These are phyloP conservation scores for Drosophila sp. DNA, from an alignment of 1,140 invertebrate species.

Conservation along the genomic window DNA sequence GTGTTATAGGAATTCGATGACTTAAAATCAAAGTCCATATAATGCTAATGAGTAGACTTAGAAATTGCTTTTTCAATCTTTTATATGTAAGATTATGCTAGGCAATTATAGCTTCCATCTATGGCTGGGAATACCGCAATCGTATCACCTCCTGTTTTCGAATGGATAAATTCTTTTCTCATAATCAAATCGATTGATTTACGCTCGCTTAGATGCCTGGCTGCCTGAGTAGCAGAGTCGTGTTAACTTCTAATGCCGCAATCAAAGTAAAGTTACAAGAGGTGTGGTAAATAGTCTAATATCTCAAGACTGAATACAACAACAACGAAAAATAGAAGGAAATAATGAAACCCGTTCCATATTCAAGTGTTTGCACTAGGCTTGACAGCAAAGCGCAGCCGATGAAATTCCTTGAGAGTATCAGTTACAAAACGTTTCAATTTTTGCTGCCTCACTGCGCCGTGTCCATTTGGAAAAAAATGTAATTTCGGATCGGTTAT, in stretches of 20 bases:
- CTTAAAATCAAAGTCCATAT: too few relatives aligned
- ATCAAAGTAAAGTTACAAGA: constrained; percentile 41
- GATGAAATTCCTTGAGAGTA: constrained; percentile 62
- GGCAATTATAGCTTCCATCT: too few relatives aligned
- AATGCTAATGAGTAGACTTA: too few relatives aligned
- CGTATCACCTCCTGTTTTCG: not conserved
- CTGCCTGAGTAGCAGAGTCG: constrained; percentile 30
- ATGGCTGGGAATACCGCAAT: not conserved
- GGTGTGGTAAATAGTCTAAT: constrained; percentile 30
- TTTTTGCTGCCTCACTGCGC: constrained; percentile 69
- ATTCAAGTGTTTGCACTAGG: constrained; percentile 53
- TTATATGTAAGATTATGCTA: too few relatives aligned
- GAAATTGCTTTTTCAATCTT: too few relatives aligned
- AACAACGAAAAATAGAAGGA: not conserved
- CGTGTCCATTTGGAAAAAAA: constrained; percentile 54
- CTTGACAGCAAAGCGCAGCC: constrained; percentile 54
- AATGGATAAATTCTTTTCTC: constrained; percentile 11
- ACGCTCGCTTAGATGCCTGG: constrained; percentile 15
- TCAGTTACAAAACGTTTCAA: constrained; percentile 79
- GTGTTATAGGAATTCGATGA: too few relatives aligned
- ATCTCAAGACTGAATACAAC: constrained; percentile 12
- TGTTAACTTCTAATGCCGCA: constrained; percentile 29
- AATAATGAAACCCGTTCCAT: constrained; percentile 44
- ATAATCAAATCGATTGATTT: constrained; percentile 34
- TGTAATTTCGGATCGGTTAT: constrained; percentile 65